Conservation (phyloP, 2,888 invertebrate genomes). For the Apotomis turbidana region DNA sequence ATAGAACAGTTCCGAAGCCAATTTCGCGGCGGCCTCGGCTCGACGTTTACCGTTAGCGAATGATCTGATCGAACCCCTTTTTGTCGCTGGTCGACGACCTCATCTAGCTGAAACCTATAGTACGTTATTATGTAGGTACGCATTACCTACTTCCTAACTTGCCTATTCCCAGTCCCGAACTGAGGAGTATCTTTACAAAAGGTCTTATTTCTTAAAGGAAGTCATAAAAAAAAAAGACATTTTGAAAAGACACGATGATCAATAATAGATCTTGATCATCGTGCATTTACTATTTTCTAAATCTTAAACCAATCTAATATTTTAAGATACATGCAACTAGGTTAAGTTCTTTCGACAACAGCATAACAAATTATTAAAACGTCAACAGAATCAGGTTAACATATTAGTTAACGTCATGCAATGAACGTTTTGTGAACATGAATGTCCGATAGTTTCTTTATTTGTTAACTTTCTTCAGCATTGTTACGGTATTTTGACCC, state of each 20-base stretch:
- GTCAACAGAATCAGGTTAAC: conserved; percentile 20
- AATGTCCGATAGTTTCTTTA: conserved; percentile 2
- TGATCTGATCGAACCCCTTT: conserved; percentile 58
- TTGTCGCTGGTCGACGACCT: conserved; percentile 65
- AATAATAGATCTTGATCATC: too few relatives aligned
- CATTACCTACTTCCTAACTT: conserved; percentile 17
- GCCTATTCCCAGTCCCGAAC: background rate
- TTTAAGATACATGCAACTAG: background rate
- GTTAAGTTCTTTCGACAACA: background rate
- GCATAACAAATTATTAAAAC: conserved; percentile 17
- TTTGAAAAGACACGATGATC: too few relatives aligned
- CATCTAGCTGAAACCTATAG: conserved; percentile 36
- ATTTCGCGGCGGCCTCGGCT: conserved; percentile 54
- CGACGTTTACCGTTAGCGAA: conserved; percentile 59
- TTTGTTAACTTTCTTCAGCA: conserved; percentile 13
- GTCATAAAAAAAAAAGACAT: too few relatives aligned
- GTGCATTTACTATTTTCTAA: too few relatives aligned
- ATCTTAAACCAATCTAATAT: too few relatives aligned
- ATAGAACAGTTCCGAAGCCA: conserved; percentile 46
- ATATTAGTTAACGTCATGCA: conserved; percentile 25
- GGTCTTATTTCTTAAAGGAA: too few relatives aligned
- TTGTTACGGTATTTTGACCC: conserved; percentile 12
- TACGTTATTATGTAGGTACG: conserved; percentile 16
- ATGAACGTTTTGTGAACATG: background rate
- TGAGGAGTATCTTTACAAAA: too few relatives aligned